Base-by-base conservation (phyloP, 2,888 invertebrate genomes). In the Antitype chi region DNA sequence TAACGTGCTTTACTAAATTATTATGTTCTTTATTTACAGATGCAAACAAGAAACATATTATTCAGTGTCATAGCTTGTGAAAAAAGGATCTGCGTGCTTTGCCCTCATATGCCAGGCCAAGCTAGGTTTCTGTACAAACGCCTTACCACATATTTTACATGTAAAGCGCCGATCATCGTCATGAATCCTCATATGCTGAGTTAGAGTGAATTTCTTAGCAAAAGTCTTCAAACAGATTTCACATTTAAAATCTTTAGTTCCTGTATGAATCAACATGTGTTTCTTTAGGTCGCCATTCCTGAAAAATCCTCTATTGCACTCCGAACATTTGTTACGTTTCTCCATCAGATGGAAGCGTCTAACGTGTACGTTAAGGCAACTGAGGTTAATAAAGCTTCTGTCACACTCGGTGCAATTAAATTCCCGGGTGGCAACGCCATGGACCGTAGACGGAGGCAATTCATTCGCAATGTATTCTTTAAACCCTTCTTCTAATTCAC, bases 191-290 rank as follows among this genome's bases (percentile, higher is more conserved):
- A 94, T 89, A 81, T 96, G 96, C 53, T 93, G 92, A 9, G 87
- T 93, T 23, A 96, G 84, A 2, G 92, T 90, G n/a, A 90, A 92
- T 70, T 90, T 88, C 23, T 92, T 89, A 0, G 90, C 92, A 67
- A 92, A 95, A 2, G 78, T 80, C 74, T 94, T 94, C 1, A 85
- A 84, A 64, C 95, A 95, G 2, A 93, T 74, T 32, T 91, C 89
- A 69, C 95, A 95, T 49, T 94, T 90, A 49, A 93, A 96, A 15
- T 95, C 93, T 81, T 94, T 95, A 1, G 90, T 90, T 0, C 93
- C 94, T 0, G 95, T 94, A 82, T 97, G 97, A 25, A 92, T 94
- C 13, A 95, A 87, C 89, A 92, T 90, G 80, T 96, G 96, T 4
- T 90, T 90, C 28, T 91, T 92, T 62, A 95, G 85, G 62, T 92